Percentiles rank a stretch among this genome's conserved stretches.
Evolutionary conservation across 1,140 invertebrate species (phyloP).

Genomic region (Sitobion miscanthi): DNA sequence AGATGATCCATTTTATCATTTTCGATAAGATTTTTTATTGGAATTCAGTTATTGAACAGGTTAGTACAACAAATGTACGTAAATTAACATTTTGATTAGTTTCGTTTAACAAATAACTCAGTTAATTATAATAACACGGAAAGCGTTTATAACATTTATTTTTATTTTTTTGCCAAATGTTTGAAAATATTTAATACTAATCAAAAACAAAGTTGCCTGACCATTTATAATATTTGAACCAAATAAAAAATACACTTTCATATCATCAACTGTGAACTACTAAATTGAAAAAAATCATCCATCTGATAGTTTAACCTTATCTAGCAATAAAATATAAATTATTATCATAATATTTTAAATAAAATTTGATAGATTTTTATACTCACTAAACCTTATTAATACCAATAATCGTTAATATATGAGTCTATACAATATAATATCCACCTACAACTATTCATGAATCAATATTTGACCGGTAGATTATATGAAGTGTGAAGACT

Average conservation of each 20-base stretch:
- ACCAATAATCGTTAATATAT: no score
- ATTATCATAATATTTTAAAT: background rate
- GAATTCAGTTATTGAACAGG: background rate
- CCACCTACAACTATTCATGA: no score
- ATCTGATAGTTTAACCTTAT: no score
- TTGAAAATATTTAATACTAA: slow-evolving; percentile 8
- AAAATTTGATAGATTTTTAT: background rate
- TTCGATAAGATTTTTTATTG: slow-evolving; percentile 1
- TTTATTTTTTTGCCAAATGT: background rate
- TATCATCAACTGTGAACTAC: background rate
- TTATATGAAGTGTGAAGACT: no score
- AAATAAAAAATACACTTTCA: background rate
- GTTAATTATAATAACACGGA: slow-evolving; percentile 55
- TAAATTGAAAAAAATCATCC: no score
- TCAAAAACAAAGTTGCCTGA: background rate
- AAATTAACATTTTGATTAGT: slow-evolving; percentile 33
- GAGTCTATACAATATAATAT: no score
- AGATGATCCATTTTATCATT: background rate
- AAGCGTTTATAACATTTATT: slow-evolving; percentile 58
- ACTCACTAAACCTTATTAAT: no score
- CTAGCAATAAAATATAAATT: background rate
- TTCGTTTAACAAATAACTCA: slow-evolving; percentile 52
- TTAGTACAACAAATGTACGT: slow-evolving; percentile 5
- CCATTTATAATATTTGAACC: background rate
- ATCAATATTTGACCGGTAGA: no score